Conservation (phyloP, 2,888 invertebrate genomes). For the Aphodius granarius region DNA sequence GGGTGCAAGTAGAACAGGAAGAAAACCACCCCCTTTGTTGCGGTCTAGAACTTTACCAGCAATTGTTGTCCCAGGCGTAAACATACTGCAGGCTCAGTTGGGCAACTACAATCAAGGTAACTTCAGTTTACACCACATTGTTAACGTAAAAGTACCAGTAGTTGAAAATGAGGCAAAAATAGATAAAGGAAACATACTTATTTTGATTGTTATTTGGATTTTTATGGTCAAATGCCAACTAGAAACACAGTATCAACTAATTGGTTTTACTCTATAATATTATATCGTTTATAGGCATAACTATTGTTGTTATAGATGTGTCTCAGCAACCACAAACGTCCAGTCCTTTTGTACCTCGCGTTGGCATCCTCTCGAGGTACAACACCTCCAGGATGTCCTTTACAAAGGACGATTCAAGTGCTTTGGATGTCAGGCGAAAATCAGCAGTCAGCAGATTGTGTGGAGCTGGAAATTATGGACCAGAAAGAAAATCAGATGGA, state of each 20-base stretch:
- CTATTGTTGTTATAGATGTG: too few relatives aligned
- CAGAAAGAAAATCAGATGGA: constrained; percentile 61
- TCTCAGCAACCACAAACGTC: constrained; percentile 24
- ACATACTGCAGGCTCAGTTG: constrained; percentile 79
- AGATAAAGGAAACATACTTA: neutral
- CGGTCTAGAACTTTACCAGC: constrained; percentile 86
- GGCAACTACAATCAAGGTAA: constrained; percentile 67
- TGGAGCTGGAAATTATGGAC: constrained; percentile 50
- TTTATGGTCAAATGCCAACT: too few relatives aligned
- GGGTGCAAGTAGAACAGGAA: constrained; percentile 54
- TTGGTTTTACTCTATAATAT: too few relatives aligned
- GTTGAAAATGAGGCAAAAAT: neutral
- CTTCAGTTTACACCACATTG: neutral
- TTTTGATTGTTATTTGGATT: neutral
- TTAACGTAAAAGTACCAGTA: constrained; percentile 8
- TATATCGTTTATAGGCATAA: neutral
- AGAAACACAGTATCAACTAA: too few relatives aligned
- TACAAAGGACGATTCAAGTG: constrained; percentile 45
- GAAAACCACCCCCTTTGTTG: constrained; percentile 68
- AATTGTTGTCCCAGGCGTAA: constrained; percentile 83
- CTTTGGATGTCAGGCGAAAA: constrained; percentile 49
- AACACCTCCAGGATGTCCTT: constrained; percentile 47
- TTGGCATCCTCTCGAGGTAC: constrained; percentile 41
- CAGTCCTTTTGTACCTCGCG: constrained; percentile 23
- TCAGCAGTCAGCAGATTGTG: constrained; percentile 51